Percentiles rank a stretch among this genome's conserved stretches.
Conservation (phyloP, 2,113 vertebrate species). For the Malaclemys terrapin region DNA sequence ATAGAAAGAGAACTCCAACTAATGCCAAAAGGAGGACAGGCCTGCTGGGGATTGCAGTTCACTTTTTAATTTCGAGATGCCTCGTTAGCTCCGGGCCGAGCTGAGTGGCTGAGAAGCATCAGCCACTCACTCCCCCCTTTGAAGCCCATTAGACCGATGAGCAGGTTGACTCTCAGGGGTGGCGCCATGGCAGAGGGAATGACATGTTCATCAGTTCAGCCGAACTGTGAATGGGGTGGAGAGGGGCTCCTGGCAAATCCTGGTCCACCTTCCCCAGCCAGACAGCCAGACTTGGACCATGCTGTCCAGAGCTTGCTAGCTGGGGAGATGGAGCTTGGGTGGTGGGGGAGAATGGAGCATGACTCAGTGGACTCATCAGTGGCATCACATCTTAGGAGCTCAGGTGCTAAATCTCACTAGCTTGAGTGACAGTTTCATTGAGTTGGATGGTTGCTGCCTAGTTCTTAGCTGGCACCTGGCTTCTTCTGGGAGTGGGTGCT, state of each 20-base stretch:
- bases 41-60: conserved; percentile 76
- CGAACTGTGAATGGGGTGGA: not conserved
- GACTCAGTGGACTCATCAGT: not conserved
- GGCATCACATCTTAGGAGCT: not conserved
- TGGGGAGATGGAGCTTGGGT: not conserved
- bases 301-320: not conserved
- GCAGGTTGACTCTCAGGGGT: conserved; percentile 37
- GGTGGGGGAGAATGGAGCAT: not conserved
- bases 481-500: not conserved
- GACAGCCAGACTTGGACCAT: fast-evolving
- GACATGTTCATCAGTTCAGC: not conserved
- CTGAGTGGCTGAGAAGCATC: conserved; percentile 56
- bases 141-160: conserved; percentile 34
- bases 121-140: not conserved
- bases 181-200: fast-evolving
- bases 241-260: not conserved
- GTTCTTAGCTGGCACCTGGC: not conserved
- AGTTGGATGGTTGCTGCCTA: not conserved
- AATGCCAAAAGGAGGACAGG: conserved; percentile 77
- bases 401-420: not conserved
- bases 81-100: conserved; percentile 68
- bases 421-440: not conserved
- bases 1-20: conserved; percentile 49
- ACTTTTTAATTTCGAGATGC: conserved; percentile 76
- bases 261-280: not conserved